Evolutionary conservation across 30 jellyfish, hydroid and myxozoan species (phyloP), one percentile per base, ranked within the genome.

Genomic region (Aurelia sp.): DNA sequence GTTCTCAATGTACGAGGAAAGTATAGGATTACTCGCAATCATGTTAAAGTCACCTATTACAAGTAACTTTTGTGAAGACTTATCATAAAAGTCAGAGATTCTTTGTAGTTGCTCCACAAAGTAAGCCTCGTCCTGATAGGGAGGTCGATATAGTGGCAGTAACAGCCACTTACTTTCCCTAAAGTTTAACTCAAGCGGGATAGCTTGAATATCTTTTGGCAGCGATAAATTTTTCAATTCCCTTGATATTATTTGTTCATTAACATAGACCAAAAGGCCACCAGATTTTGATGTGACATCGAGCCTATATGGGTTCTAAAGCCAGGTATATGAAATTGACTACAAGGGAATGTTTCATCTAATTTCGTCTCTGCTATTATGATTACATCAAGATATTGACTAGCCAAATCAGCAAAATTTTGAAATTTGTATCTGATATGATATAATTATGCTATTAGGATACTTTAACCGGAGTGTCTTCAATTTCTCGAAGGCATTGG

Each of bases 91-190:
- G 82, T 71, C 66, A 30, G 84, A 73, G 41, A 64, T 30, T 35
- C 31, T 35, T 16, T 9, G 50, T 71, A 71, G 50, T 64, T 66
- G 67, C 50, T 66, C 67, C 21, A 15, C 82, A 35, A 66, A 71
- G 41, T 37, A 71, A 66, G 82, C 41, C 67, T 64, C 50, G 48
- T 64, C 33, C 33, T 27, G 33, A 27, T 27, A 1, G 2, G 33
- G 33, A 27, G 33, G 33, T 27, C 33, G 33, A 71, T 44, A 71
- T 33, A 71, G 35, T 57, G 82, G 82, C 67, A 71, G 82, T 71
- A 71, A 33, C 67, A 71, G 82, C 82, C 82, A 53, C 85, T 74
- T 74, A 48, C 73, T 71, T 74, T 74, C 50, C 85, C 85, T 74
- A 74, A 74, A 50, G 85, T 74, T 74, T 61, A 74, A 74, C 85